phyloP scores from a whole-genome alignment of 1,140 invertebrate genomes.

The Maconellicoccus hirsutus region DNA sequence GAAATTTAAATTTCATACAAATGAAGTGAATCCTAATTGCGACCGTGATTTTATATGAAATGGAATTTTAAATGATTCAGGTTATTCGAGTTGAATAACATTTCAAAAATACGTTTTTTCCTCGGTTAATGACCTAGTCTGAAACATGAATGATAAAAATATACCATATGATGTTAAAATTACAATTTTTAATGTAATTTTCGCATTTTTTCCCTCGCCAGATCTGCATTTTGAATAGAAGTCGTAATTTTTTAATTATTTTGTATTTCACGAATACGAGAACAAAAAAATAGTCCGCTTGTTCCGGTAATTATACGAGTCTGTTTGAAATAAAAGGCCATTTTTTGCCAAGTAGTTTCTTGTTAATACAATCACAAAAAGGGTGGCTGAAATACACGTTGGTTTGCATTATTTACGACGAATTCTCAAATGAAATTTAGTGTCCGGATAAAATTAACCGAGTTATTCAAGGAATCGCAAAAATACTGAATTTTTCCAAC shows the following conservation, averaged over 20 bases:
- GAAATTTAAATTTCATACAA: not conserved
- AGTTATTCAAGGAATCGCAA: no score
- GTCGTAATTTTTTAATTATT: conserved; percentile 1
- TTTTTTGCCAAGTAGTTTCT: not conserved
- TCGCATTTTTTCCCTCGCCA: not conserved
- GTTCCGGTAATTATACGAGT: not conserved
- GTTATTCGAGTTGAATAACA: not conserved
- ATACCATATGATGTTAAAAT: not conserved
- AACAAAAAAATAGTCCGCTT: not conserved
- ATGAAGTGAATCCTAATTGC: no score
- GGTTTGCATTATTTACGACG: no score
- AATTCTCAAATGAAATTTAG: no score
- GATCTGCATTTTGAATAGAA: not conserved
- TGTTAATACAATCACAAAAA: not conserved
- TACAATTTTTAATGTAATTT: not conserved
- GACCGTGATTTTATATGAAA: not conserved
- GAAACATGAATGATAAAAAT: not conserved
- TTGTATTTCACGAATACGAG: not conserved
- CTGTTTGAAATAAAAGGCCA: not conserved
- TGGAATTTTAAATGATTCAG: not conserved
- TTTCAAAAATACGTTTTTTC: not conserved
- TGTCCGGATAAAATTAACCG: no score
- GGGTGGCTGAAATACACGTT: no score
- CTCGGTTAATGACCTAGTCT: not conserved
- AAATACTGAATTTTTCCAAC: no score